These are phyloP conservation scores for Microcebus jonahi DNA, from an alignment of 2,113 vertebrate genomes.

Conservation along the genomic window DNA sequence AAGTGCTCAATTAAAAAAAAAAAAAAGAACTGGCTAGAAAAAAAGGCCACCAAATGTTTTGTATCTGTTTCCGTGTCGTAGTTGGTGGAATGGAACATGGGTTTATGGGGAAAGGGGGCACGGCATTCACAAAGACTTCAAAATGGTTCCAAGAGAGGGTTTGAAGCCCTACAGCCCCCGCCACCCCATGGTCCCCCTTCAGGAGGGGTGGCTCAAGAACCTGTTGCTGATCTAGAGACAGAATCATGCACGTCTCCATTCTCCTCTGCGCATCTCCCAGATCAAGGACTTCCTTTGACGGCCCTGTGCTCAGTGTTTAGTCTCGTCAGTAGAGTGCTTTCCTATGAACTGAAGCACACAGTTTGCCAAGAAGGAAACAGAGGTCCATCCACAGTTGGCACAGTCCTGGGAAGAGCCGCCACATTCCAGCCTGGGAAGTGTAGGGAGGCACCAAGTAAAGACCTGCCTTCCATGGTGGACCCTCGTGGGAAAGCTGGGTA, in stretches of 20 bases:
- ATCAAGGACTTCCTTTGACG: not conserved
- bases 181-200: accelerated
- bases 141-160: not conserved
- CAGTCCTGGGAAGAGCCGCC: not conserved
- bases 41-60: not conserved
- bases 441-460: not conserved
- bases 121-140: not conserved
- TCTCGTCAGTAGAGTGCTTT: not conserved
- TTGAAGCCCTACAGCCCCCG: not conserved
- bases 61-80: not conserved
- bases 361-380: not conserved
- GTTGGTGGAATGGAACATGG: not conserved
- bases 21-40: not conserved
- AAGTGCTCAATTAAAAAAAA: not conserved
- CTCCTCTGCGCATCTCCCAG: not conserved
- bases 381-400: not conserved
- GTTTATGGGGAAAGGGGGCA: not conserved
- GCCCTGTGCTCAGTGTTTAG: not conserved
- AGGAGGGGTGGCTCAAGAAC: not conserved
- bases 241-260: not conserved
- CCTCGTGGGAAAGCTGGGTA: not conserved
- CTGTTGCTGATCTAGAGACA: not conserved
- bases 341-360: not conserved
- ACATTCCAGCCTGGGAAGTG: not conserved
- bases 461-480: not conserved